Evolutionary conservation across 2,113 vertebrate species (phyloP).

Genomic region (Pelodiscus sinensis): DNA sequence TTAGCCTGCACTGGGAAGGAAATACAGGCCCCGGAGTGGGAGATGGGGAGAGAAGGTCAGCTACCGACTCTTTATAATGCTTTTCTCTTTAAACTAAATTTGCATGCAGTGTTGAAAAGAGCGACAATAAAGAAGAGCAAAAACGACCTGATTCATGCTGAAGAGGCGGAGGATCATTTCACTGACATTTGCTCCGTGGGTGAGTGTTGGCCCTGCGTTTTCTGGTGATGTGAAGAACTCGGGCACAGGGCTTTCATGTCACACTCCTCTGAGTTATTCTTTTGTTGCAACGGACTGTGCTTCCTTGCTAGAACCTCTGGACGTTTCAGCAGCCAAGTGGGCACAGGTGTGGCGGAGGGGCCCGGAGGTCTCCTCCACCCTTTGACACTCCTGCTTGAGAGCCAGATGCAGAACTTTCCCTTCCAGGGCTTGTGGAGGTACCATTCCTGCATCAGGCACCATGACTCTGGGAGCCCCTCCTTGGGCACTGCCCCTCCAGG

Average conservation of each 20-base stretch:
- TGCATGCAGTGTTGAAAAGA: slow-evolving; percentile 90
- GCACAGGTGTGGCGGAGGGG: too few relatives aligned
- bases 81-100: slow-evolving; percentile 26
- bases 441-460: neutral
- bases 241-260: neutral
- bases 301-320: neutral
- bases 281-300: neutral
- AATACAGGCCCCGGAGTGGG: slow-evolving; percentile 18
- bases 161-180: slow-evolving; percentile 95
- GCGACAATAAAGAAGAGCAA: slow-evolving; percentile 94
- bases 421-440: neutral
- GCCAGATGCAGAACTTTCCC: neutral
- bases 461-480: neutral
- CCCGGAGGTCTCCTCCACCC: neutral
- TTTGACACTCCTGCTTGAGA: neutral
- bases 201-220: slow-evolving; percentile 76
- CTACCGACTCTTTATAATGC: slow-evolving; percentile 1
- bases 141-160: slow-evolving; percentile 93
- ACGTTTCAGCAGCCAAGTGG: neutral
- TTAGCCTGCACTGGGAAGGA: slow-evolving; percentile 27
- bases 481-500: neutral
- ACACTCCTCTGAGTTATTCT: neutral
- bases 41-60: slow-evolving; percentile 5
- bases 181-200: slow-evolving; percentile 95
- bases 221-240: slow-evolving; percentile 7